Percentiles rank a stretch among this genome's conserved stretches.
phyloP scores from a whole-genome alignment of 2,797 vertebrate species.

The Orientallactaga sibirica region DNA sequence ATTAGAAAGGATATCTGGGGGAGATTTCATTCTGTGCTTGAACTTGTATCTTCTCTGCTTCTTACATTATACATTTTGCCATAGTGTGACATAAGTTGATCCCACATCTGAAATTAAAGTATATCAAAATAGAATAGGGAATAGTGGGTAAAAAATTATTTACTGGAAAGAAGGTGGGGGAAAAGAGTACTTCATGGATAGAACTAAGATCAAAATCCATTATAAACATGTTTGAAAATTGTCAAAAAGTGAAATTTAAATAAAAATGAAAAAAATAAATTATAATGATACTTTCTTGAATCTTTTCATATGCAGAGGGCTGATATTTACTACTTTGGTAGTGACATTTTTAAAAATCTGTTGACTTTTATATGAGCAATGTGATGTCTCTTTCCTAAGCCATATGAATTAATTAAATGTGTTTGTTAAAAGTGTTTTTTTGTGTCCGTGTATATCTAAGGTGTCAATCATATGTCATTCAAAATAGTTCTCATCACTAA shows the following conservation, averaged over 20 bases:
- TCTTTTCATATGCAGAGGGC: neutral
- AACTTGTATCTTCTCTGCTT: neutral
- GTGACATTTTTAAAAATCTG: neutral
- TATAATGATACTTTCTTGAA: neutral
- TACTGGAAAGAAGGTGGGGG: neutral
- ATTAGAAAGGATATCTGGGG: neutral
- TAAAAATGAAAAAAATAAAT: neutral
- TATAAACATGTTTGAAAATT: neutral
- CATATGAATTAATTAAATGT: conserved; percentile 3
- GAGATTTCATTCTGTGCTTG: neutral
- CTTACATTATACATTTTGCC: neutral
- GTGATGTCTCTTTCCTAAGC: conserved; percentile 1
- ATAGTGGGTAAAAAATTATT: too few relatives aligned
- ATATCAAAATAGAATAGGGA: neutral
- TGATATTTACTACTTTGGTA: neutral
- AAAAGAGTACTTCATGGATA: neutral
- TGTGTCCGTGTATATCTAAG: neutral
- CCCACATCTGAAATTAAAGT: conserved; percentile 16
- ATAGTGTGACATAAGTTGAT: neutral
- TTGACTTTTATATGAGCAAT: neutral
- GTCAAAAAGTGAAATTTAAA: neutral
- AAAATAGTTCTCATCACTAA: neutral
- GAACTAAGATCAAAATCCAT: neutral
- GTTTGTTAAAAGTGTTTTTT: conserved; percentile 32
- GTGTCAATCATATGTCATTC: conserved; percentile 2